phyloP scores from a whole-genome alignment of 1,140 invertebrate species.

The Hylaeus anthracinus region DNA sequence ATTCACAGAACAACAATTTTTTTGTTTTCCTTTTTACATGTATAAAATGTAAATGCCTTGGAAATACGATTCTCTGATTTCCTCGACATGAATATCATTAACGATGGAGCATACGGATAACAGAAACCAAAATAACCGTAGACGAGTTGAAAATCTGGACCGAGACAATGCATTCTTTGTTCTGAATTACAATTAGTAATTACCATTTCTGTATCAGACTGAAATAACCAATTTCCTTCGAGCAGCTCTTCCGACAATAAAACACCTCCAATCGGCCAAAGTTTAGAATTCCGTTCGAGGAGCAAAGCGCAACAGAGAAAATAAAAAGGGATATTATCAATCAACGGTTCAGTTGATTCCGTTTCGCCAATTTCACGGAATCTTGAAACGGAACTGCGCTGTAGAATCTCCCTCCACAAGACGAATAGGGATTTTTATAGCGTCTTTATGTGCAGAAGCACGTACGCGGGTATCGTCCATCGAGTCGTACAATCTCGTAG shows the following conservation, averaged over 20 bases:
- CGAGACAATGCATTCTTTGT: too few species aligned
- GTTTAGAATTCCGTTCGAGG: not conserved
- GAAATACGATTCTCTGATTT: too few species aligned
- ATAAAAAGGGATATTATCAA: not conserved
- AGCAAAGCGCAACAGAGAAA: not conserved
- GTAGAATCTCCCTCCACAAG: not conserved
- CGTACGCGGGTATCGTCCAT: constrained; percentile 11
- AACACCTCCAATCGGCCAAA: not conserved
- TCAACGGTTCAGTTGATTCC: not conserved
- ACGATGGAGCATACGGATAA: too few species aligned
- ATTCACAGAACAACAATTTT: too few species aligned
- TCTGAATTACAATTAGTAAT: too few species aligned
- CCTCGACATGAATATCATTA: too few species aligned
- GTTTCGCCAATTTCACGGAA: not conserved
- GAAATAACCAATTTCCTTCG: too few species aligned
- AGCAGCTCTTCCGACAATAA: not conserved
- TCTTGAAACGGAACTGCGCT: not conserved
- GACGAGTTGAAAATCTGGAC: too few species aligned
- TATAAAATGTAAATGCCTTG: too few species aligned
- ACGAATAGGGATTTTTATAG: not conserved
- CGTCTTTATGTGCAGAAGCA: not conserved
- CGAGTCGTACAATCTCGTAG: not conserved
- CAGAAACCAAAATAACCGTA: too few species aligned
- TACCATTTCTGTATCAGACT: too few species aligned
- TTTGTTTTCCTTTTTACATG: too few species aligned